phyloP scores from a whole-genome alignment of 2,797 vertebrate species.

The Lophius americanus region DNA sequence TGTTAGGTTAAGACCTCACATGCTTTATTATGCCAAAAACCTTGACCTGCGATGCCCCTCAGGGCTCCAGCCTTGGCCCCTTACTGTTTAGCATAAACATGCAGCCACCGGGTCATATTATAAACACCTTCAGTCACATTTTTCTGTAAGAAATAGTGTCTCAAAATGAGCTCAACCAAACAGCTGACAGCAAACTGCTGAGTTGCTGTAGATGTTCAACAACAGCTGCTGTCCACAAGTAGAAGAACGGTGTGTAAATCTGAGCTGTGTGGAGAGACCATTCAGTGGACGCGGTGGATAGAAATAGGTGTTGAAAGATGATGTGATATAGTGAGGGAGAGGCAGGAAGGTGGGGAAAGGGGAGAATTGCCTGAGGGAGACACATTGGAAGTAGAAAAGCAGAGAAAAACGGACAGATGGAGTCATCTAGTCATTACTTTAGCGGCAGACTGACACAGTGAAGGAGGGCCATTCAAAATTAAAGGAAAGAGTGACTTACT shows the following conservation, averaged over 20 bases:
- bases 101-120: too few relatives aligned
- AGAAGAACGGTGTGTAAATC: constrained; percentile 74
- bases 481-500: constrained; percentile 43
- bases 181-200: constrained; percentile 32
- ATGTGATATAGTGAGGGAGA: constrained; percentile 2
- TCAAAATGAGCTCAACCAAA: too few relatives aligned
- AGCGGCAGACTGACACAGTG: constrained; percentile 9
- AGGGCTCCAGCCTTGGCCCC: too few relatives aligned
- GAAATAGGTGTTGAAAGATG: constrained; percentile 31
- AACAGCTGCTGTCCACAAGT: constrained; percentile 71
- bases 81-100: too few relatives aligned
- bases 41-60: too few relatives aligned
- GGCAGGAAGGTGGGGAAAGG: constrained; percentile 38
- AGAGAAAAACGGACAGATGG: constrained; percentile 30
- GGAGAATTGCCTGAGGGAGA: constrained; percentile 52
- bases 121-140: too few relatives aligned
- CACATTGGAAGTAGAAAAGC: constrained; percentile 43
- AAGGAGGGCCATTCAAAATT: constrained; percentile 14
- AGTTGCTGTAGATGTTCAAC: constrained; percentile 34
- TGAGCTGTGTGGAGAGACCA: constrained; percentile 11
- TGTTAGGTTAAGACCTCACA: too few relatives aligned
- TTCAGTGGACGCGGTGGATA: constrained; percentile 17
- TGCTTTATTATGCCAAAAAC: too few relatives aligned
- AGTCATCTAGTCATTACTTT: constrained; percentile 12
- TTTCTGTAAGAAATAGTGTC: too few relatives aligned